Evolutionary conservation across 2,113 vertebrate genomes (phyloP).

Genomic region (Cyprinodon brontotheroides): DNA sequence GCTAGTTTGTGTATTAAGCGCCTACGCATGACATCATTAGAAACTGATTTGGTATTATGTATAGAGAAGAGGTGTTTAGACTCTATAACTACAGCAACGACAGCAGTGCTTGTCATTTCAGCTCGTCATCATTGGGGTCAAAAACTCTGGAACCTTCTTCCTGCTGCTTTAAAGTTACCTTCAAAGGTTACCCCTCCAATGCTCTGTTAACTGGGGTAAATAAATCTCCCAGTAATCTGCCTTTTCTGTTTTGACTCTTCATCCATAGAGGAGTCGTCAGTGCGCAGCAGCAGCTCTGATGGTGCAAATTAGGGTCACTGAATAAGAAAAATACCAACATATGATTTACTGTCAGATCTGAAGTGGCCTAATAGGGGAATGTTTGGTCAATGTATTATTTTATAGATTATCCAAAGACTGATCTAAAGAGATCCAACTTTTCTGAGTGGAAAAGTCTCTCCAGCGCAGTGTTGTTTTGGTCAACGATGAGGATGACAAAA

Average conservation of each 20-base stretch:
- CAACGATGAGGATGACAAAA: too few species aligned
- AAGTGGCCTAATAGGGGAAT: slow-evolving; percentile 2
- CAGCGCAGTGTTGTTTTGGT: not conserved
- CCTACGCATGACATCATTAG: too few species aligned
- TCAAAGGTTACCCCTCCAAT: not conserved
- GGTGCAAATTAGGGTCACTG: not conserved
- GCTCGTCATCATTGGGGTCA: too few species aligned
- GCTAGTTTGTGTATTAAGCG: too few species aligned
- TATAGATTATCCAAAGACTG: slow-evolving; percentile 26
- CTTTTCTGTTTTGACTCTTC: not conserved
- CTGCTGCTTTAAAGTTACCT: too few species aligned
- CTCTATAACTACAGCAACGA: too few species aligned
- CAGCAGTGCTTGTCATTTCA: too few species aligned
- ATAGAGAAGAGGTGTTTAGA: too few species aligned
- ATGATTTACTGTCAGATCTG: not conserved
- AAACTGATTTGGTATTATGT: too few species aligned
- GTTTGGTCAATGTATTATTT: slow-evolving; percentile 10
- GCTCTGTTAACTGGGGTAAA: not conserved
- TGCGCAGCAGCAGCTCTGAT: not conserved
- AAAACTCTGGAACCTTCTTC: too few species aligned
- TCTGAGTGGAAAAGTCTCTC: slow-evolving; percentile 10
- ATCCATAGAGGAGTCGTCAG: not conserved
- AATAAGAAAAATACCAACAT: not conserved
- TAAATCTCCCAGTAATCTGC: not conserved
- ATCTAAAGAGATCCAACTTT: not conserved